A percentile compares a stretch with the other conserved stretches of the same genome.
Evolutionary conservation across 1,140 invertebrate genomes (phyloP).

Genomic region (Xylocopa sonorina): DNA sequence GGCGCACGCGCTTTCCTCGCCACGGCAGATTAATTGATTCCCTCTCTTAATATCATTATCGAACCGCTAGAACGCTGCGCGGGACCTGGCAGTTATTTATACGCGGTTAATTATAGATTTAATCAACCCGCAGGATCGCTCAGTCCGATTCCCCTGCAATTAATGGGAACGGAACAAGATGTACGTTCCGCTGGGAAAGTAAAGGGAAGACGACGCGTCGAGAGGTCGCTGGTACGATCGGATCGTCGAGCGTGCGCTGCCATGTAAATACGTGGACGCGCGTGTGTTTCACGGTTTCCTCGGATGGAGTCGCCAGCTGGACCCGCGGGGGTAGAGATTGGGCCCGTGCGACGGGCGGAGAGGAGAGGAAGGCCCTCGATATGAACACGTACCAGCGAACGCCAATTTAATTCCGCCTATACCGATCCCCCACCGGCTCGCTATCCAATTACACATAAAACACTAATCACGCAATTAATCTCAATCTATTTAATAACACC

Average conservation of each 20-base stretch:
- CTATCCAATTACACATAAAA: conserved; percentile 76
- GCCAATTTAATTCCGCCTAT: conserved; percentile 65
- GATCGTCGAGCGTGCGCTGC: background rate
- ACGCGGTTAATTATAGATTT: conserved; percentile 33
- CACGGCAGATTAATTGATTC: conserved; percentile 8
- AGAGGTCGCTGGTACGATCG: background rate
- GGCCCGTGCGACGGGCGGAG: background rate
- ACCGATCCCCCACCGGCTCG: conserved; percentile 60
- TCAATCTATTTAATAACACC: conserved; percentile 80
- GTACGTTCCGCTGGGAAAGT: background rate
- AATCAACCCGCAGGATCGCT: background rate
- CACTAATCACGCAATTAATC: conserved; percentile 80
- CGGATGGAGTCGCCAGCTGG: background rate
- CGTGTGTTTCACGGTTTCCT: conserved; percentile 8
- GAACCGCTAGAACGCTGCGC: too few relatives aligned
- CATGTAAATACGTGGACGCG: background rate
- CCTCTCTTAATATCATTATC: conserved; percentile 15
- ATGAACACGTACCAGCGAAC: conserved; percentile 68
- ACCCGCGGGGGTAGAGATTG: background rate
- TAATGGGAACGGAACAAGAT: background rate
- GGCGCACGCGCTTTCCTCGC: background rate
- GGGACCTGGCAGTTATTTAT: too few relatives aligned
- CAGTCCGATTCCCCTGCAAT: background rate
- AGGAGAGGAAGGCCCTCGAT: conserved; percentile 50
- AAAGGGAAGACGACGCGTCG: too few relatives aligned